Conservation (phyloP, 2,113 vertebrate genomes). For the Elephas maximus region DNA sequence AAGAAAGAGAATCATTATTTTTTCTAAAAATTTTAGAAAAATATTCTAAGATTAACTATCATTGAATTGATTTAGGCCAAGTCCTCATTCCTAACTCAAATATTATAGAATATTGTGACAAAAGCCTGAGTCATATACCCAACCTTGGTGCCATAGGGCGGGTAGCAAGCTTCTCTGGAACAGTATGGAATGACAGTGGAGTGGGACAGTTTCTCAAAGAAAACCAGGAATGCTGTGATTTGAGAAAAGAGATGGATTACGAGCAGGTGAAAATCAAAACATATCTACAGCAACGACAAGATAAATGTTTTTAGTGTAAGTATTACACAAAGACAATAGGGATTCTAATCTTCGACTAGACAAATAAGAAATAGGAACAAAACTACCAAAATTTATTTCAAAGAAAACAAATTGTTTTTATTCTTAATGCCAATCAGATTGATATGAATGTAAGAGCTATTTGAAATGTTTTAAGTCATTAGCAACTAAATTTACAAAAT, state of each 20-base stretch:
- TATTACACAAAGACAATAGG: not conserved
- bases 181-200: not conserved
- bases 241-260: not conserved
- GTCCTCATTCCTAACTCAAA: not conserved
- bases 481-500: not conserved
- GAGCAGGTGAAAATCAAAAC: not conserved
- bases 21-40: not conserved
- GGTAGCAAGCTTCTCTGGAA: not conserved
- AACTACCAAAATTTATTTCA: not conserved
- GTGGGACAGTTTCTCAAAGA: not conserved
- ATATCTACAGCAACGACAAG: not conserved
- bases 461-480: not conserved
- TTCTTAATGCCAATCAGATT: not conserved
- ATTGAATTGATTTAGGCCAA: not conserved
- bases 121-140: not conserved
- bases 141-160: not conserved
- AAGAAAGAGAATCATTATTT: not conserved
- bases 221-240: not conserved
- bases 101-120: not conserved
- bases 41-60: not conserved
- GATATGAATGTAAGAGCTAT: not conserved
- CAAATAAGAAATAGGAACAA: not conserved
- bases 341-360: not conserved
- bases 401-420: not conserved
- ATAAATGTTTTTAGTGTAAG: not conserved